Base-by-base conservation (phyloP, 2,888 invertebrate species). In the Octodonta nipae region DNA sequence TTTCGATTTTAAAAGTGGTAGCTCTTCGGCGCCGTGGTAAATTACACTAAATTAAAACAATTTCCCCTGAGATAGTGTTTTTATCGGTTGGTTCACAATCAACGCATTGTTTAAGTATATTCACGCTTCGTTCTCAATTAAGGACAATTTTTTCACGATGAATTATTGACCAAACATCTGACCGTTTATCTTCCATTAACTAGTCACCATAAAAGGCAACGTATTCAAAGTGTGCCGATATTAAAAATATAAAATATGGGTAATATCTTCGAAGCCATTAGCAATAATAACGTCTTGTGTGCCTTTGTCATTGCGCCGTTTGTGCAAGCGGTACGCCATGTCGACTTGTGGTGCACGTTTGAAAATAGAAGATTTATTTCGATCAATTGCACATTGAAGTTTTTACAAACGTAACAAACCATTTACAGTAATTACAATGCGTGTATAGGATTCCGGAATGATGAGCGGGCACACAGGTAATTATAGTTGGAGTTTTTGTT, bases 341-440 rank as follows among this genome's bases (percentile, higher is more conserved):
- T n/a, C n/a, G n/a, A n/a, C n/a, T n/a, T n/a, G n/a, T n/a, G 10
- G 22, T n/a, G 22, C 22, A 2, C 11, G 43, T 43, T 44, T 44
- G 45, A 49, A 45, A 50, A 41, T 45, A 42, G 15, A 47, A 51
- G 51, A 55, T 53, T 54, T 55, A 53, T 54, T 51, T 46, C 28
- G 46, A 52, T 43, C 54, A 54, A 54, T 54, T 52, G 54, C 45
- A 45, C 47, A 45, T 44, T 44, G 40, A 40, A 41, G 47, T 52
- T 53, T 51, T 53, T 52, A 38, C 38, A 29, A 28, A 33, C 34
- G 29, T 39, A 28, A 38, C 41, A 39, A 40, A 54, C 52, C 58
- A 52, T 56, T 60, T 58, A 57, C 47, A 52, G 53, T 60, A 60
- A 58, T 58, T 58, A 58, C 56, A 57, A 58, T 57, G 60, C 56